Base-by-base conservation (phyloP, 1,140 invertebrate genomes). In the Marisa cornuarietis region DNA sequence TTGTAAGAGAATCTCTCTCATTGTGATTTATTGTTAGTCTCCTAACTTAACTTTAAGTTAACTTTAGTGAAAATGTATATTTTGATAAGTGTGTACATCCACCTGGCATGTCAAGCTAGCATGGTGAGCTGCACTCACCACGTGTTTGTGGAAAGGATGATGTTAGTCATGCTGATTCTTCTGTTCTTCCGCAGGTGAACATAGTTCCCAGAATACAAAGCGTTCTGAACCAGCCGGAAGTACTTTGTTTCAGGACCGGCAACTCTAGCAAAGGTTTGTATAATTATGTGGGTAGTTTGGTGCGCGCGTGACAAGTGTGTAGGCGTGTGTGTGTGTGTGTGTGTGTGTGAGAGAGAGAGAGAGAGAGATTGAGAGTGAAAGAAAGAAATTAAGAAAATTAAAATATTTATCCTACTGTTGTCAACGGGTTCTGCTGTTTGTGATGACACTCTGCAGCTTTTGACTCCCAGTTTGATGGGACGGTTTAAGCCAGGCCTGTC, bases 111-210 rank as follows among this genome's bases (percentile, higher is more conserved):
- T 42, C 31, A 14, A 31, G 0, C 42, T 20, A 31, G 10, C 9
- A 31, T 9, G 71, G 71, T 71, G 22, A 71, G 20, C 14, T 22
- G 20, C 7, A 71, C 22, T 8, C 22, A 42, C 49, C 0, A 10
- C 71, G 22, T 22, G 52, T 5, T 22, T 20, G 13, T 13, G 49
- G 51, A 4, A 11, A n/a, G 0, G 22, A 20, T 8, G 26, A 54
- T 14, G 24, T 49, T 49, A 52, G 52, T 31, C 1, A 31, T 74
- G 24, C 16, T 14, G 13, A 14, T 13, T 3, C 26, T 10, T 51
- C 6, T 24, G n/a, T 74, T 51, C 66, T 61, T 69, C n/a, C 20
- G 24, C 76, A 77, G 76, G 31, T 77, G 3, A 77, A 77, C 63
- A 63, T 77, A 18, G 68, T 77, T 49, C 76, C 76, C 8, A 63